Evolutionary conservation across 92 coral and sea anemone genomes (phyloP), one percentile per base, ranked within the genome.

Genomic region (Pocillopora meandrina): DNA sequence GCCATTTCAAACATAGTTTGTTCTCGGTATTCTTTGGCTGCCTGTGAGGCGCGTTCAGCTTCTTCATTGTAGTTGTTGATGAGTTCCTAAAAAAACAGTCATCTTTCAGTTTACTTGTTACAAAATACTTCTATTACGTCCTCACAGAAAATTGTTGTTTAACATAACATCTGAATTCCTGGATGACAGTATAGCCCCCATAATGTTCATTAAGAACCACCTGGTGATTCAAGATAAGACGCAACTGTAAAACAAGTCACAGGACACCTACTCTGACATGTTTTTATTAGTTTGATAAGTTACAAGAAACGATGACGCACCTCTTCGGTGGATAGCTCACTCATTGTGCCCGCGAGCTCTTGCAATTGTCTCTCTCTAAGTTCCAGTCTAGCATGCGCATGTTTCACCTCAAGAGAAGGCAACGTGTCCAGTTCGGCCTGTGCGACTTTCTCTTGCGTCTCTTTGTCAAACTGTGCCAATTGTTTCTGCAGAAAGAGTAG

Each of bases 291-390:
- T 15, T 12, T 13, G 14, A 21, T 3, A 15, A 49, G 47, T 13
- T 68, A 9, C 9, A 15, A 49, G 47, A 56, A 79, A 36, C 23
- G 21, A 12, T 42, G 33, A 8, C 75, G 26, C 69, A 96, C 98
- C 98, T 96, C 98, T 86, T 94, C 94, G 15, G 98, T 84, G 19
- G 94, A 90, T 15, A 96, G 93, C 52, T 96, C 98, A 49, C 89
- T 91, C 98, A 96, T 96, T 42, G 98, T 96, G 75, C 98, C 98
- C 81, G 98, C 98, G 56, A 96, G 95, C 80, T 96, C 98, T 70
- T 88, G 92, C 78, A 96, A 90, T 74, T 96, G 98, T 83, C 83
- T 92, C 69, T 96, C 98, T 74, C 98, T 86, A 69, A 96, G 89
- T 61, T 90, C 96, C 47, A 96, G 92, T 77, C 98, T 90, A 13